Conservation (phyloP, 1,140 invertebrate genomes). For the Drosophila neocordata region DNA sequence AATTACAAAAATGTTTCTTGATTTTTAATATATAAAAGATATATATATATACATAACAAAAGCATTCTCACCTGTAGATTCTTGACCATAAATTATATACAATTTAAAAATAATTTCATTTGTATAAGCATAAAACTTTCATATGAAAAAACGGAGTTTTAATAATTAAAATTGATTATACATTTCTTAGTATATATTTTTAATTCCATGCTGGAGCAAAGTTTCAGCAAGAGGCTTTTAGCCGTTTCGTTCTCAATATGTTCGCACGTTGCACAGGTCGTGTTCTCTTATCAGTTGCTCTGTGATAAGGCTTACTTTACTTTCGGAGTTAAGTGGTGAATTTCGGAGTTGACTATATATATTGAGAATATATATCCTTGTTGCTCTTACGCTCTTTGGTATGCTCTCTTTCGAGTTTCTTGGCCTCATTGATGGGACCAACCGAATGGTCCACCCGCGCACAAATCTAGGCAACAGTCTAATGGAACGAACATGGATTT, state of each 20-base stretch:
- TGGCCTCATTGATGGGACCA: conserved; percentile 22
- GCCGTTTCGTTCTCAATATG: conserved; percentile 20
- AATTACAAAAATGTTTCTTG: no score
- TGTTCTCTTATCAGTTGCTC: conserved; percentile 63
- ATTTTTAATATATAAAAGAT: no score
- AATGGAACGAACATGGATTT: conserved; percentile 4
- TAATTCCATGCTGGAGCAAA: neutral
- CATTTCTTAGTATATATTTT: neutral
- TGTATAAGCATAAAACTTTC: no score
- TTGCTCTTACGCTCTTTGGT: conserved; percentile 6
- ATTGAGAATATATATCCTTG: neutral
- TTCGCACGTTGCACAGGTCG: conserved; percentile 44
- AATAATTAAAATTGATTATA: neutral
- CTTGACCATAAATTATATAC: no score
- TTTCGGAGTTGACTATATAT: conserved; percentile 59
- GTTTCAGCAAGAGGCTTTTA: conserved; percentile 1
- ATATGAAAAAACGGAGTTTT: no score
- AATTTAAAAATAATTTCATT: no score
- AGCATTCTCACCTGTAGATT: no score
- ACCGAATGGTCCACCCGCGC: conserved; percentile 53
- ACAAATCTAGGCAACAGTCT: conserved; percentile 53
- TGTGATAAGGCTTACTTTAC: conserved; percentile 44
- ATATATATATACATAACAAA: no score
- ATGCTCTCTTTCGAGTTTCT: neutral
- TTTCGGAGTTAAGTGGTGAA: conserved; percentile 58